Evolutionary conservation across 1,140 invertebrate genomes (phyloP), one percentile per base, ranked within the genome.

Genomic region (Ooceraea biroi): DNA sequence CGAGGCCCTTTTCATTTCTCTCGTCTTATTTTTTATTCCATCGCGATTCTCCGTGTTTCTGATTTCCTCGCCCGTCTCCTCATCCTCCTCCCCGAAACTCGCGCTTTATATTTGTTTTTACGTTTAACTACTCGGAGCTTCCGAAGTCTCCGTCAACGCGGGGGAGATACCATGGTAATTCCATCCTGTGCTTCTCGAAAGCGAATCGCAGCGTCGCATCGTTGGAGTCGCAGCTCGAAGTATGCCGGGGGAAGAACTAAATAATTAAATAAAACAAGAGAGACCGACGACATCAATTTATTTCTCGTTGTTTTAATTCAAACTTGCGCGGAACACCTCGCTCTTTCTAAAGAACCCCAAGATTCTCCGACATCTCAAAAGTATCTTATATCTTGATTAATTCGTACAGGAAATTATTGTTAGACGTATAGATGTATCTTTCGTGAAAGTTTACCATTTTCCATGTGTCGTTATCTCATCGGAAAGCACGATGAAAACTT

Each of bases 291-390:
- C 30, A 41, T 78, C 27, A 83, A 77, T 83, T 55, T 65, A 83
- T 66, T 57, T 83, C 72, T 77, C 61, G 60, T 77, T 83, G 61
- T 77, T 76, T 77, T 83, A 61, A 76, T 83, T 77, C 73, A 83
- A 77, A 63, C 60, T 65, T 46, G 8, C 72, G 25, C 80, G 55
- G 36, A 74, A 46, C 19, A 44, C 19, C 50, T 69, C 48, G 14
- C 55, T 19, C 27, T 44, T 12, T 48, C 44, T 17, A 27, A 12
- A 2, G 30, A 58, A 44, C 14, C 30, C n/a, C 30, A 46, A 14
- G 11, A 68, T 41, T 36, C 27, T 55, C 25, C 30, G 17, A 55
- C 30, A 27, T 78, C 48, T 55, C 30, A 8, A 14, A 52, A 52
- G 50, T 12, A 55, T 19, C 19, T 55, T 19, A n/a, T 4, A 55